Conservation (phyloP, 2,113 vertebrate species). For the Chascanopsetta lugubris region DNA sequence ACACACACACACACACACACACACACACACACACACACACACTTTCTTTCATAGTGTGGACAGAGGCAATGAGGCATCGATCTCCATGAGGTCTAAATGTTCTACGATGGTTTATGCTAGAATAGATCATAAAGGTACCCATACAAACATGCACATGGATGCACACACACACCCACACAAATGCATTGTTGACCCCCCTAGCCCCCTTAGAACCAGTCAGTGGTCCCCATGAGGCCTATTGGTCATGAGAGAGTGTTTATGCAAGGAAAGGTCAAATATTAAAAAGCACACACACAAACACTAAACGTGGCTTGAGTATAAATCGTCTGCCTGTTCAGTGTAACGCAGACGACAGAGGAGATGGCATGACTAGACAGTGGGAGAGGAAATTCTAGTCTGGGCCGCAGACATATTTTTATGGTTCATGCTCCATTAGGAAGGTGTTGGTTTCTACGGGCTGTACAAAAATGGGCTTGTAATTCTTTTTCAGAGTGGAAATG, state of each 20-base stretch:
- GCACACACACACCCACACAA: neutral
- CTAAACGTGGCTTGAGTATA: slow-evolving; percentile 23
- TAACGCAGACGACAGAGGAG: slow-evolving; percentile 14
- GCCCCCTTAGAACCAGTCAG: too few species aligned
- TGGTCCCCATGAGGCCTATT: too few species aligned
- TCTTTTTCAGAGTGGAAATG: slow-evolving; percentile 47
- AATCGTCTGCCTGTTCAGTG: slow-evolving; percentile 35
- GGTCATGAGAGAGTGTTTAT: too few species aligned
- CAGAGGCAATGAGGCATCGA: too few species aligned
- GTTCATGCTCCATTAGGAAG: slow-evolving; percentile 25
- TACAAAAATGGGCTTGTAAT: slow-evolving; percentile 26
- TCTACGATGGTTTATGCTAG: too few species aligned
- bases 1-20: too few species aligned
- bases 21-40: neutral
- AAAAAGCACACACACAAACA: too few species aligned
- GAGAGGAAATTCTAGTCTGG: slow-evolving; percentile 26
- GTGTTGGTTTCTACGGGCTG: neutral
- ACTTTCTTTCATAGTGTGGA: too few species aligned
- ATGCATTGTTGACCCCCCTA: slow-evolving; percentile 2
- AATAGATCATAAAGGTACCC: slow-evolving; percentile 1
- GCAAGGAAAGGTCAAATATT: too few species aligned
- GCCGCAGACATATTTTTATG: slow-evolving; percentile 42
- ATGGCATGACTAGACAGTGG: neutral
- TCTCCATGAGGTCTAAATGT: too few species aligned
- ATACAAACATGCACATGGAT: neutral